phyloP scores from a whole-genome alignment of 2,888 invertebrate genomes.

The Trissoscelio sp. region DNA sequence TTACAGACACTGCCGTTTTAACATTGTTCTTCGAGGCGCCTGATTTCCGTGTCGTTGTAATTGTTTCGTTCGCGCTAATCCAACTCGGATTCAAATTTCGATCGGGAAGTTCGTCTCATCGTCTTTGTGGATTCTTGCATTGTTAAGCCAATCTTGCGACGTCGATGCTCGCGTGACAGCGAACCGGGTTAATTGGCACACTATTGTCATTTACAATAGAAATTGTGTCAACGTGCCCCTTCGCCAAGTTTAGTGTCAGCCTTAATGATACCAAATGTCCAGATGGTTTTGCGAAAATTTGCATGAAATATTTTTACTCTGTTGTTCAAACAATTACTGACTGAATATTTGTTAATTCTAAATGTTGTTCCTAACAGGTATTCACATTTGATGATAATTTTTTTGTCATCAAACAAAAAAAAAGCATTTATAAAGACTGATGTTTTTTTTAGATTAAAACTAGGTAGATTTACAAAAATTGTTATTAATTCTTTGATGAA shows the following conservation, averaged over 20 bases:
- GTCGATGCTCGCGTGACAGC: conserved; percentile 18
- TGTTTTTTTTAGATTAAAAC: too few relatives aligned
- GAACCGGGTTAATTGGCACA: conserved; percentile 35
- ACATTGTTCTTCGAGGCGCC: conserved; percentile 46
- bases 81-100: conserved; percentile 34
- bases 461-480: too few relatives aligned
- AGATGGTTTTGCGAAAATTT: not conserved
- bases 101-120: conserved; percentile 11
- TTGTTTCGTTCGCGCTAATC: conserved; percentile 32
- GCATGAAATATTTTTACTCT: conserved; percentile 4
- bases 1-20: conserved; percentile 69
- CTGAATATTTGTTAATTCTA: conserved; percentile 50
- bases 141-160: conserved; percentile 49
- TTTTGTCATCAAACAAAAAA: too few relatives aligned
- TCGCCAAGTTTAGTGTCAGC: conserved; percentile 4
- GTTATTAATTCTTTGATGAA: too few relatives aligned
- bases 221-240: conserved; percentile 12
- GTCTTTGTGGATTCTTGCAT: conserved; percentile 40
- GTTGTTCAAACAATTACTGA: conserved; percentile 30
- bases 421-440: too few relatives aligned
- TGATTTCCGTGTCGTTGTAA: conserved; percentile 47
- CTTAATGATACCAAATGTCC: conserved; percentile 1
- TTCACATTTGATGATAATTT: conserved; percentile 11
- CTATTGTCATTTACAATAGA: conserved; percentile 25
- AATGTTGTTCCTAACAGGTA: conserved; percentile 49